Evolutionary conservation across 2,797 vertebrate genomes (phyloP), one percentile per base, ranked within the genome.

Genomic region (Australoheros facetus): DNA sequence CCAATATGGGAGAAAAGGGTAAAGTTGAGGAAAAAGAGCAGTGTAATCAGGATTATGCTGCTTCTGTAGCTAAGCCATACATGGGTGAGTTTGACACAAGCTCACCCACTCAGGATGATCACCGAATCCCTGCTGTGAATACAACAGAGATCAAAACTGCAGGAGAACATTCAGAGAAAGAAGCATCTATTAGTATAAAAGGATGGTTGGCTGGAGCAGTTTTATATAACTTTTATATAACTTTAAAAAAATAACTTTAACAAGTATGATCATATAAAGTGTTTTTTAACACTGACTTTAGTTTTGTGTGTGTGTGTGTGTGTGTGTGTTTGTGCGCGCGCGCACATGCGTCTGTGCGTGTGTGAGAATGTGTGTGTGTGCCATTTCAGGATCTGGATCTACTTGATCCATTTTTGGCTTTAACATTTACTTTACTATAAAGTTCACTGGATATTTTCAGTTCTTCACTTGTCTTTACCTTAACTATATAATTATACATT

Each of bases 11-110:
- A 72, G 71, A 78, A 78, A 71, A 75, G 71, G 42, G 32, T 55
- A 62, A 82, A 42, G 48, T 73, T 71, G 69, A 78, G 59, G 32
- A 48, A 74, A 83, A 75, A 78, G 62, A 77, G 11, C 51, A 53
- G 32, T 9, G 32, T 79, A 64, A 80, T 81, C 73, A 69, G 62
- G 70, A 85, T 79, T 83, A 83, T 2, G 17, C 62, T 71, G 57
- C 70, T 71, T 72, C 73, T 84, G 56, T 55, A 48, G 55, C 56
- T 73, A 37, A 73, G 37, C 19, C 66, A 64, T 23, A 77, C 42
- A 71, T 21, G 53, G 21, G 23, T 66, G 62, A 66, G 23, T 53
- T 1, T 72, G 66, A 74, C 71, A 76, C 66, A 42, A 54, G 56
- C 62, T 83, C 72, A 56, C 34, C 60, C 75, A 76, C 56, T 71